Evolutionary conservation across 2,888 invertebrate species (phyloP), one percentile per base, ranked within the genome.

Genomic region (Megastigmus dorsalis): DNA sequence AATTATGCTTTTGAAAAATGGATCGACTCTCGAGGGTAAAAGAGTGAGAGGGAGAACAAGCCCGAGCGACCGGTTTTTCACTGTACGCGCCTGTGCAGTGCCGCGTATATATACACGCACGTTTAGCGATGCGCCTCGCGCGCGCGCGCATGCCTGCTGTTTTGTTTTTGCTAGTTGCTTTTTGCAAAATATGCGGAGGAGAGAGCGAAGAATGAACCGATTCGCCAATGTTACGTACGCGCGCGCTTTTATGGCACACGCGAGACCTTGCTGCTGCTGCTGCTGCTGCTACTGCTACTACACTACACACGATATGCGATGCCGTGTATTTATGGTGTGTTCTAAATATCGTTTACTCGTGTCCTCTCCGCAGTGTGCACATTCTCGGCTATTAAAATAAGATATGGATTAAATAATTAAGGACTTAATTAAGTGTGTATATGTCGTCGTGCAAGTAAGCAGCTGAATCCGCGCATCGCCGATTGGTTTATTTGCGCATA

Each of bases 1-100:
- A 86, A 86, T 86, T 85, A 86, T 84, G 82, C 85, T 85, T 86
- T 85, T 85, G 86, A 87, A 86, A 87, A 87, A 87, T 86, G 86
- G 82, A 79, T 81, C 79, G 80, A 41, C 9, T 52, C 30, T 26
- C 18, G 30, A 52, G n/a, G n/a, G n/a, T n/a, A n/a, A n/a, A 13
- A 23, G 45, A 5, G 10, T 9, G 23, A 48, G 23, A 48, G 20
- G 20, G 15, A 20, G 23, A 48, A 10, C 5, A 41, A 9, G n/a
- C 1, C 28, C 23, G 30, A 73, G 78, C 75, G 79, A 83, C 82
- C 83, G 82, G 82, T 84, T 83, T 80, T 20, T 48, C 45, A n/a
- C n/a, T n/a, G n/a, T n/a, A n/a, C 15, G 10, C 18, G 13, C 15
- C 33, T 33, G 52, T 5, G 54, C 5, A 18, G 45, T 26, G 20